These are phyloP conservation scores for Anas acuta DNA, from an alignment of 2,797 vertebrate species.

Conservation along the genomic window DNA sequence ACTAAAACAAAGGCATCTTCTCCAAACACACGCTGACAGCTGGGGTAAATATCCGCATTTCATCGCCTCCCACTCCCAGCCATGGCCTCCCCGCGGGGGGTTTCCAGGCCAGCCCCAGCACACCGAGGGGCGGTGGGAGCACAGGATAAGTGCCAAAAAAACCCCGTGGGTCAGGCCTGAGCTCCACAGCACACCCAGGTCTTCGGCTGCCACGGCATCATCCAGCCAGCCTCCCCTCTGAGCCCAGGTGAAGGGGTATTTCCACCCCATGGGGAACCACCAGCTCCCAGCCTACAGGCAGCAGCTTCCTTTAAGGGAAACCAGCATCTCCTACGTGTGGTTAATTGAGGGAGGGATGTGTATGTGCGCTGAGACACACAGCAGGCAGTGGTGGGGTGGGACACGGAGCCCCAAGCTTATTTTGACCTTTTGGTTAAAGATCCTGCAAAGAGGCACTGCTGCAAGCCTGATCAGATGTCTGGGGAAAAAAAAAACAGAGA, in stretches of 20 bases:
- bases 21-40: background rate
- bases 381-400: background rate
- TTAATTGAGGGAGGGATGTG: background rate
- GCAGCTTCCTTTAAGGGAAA: background rate
- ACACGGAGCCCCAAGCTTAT: conserved; percentile 16
- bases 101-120: background rate
- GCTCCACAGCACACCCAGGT: background rate
- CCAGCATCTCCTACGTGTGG: background rate
- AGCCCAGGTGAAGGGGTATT: background rate
- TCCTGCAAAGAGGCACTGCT: conserved; percentile 30
- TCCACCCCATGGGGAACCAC: background rate
- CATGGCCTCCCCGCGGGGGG: background rate
- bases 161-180: background rate
- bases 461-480: conserved; percentile 36
- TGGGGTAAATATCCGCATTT: background rate
- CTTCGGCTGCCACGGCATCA: background rate
- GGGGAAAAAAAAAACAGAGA: conserved; percentile 47
- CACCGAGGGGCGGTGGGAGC: background rate
- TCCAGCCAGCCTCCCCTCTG: background rate
- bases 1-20: background rate
- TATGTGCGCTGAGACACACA: background rate
- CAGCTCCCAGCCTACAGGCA: background rate
- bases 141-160: background rate
- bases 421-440: conserved; percentile 63
- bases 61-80: background rate